Conservation (phyloP, 2,888 invertebrate genomes). For the Catocala nupta region DNA sequence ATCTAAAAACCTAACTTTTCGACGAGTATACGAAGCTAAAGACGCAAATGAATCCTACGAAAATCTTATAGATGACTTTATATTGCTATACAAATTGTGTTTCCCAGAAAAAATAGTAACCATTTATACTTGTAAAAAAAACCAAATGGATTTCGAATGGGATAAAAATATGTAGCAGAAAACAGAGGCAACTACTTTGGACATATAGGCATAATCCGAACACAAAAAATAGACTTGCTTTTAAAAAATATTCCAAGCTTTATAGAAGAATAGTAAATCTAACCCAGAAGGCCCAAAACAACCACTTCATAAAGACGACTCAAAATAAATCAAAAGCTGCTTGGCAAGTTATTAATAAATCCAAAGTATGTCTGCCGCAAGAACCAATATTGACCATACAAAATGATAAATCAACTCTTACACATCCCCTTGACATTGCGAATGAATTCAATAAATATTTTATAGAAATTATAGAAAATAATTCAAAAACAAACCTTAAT, state of each 20-base stretch:
- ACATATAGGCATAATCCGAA: slow-evolving; percentile 32
- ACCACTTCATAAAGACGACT: neutral
- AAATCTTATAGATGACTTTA: slow-evolving; percentile 12
- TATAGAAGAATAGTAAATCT: slow-evolving; percentile 53
- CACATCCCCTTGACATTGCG: slow-evolving; percentile 5
- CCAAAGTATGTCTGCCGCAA: neutral
- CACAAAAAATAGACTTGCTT: slow-evolving; percentile 66
- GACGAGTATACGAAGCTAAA: slow-evolving; percentile 1
- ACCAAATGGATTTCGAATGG: slow-evolving; percentile 11
- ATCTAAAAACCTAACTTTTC: slow-evolving; percentile 2
- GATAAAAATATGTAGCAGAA: slow-evolving; percentile 3
- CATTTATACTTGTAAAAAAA: slow-evolving; percentile 6
- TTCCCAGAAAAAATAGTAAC: slow-evolving; percentile 3
- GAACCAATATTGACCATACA: neutral
- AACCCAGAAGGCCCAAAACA: slow-evolving; percentile 21
- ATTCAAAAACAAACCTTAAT: neutral
- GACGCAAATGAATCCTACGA: slow-evolving; percentile 9
- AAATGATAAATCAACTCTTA: neutral
- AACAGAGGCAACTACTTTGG: slow-evolving; percentile 23
- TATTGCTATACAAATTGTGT: slow-evolving; percentile 17
- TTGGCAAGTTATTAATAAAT: slow-evolving; percentile 8
- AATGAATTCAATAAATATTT: slow-evolving; percentile 7
- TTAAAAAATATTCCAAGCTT: slow-evolving; percentile 52
- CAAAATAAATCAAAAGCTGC: neutral
- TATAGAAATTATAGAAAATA: slow-evolving; percentile 9